Evolutionary conservation across 2,888 invertebrate genomes (phyloP).

Genomic region (Drosophila paracracens): DNA sequence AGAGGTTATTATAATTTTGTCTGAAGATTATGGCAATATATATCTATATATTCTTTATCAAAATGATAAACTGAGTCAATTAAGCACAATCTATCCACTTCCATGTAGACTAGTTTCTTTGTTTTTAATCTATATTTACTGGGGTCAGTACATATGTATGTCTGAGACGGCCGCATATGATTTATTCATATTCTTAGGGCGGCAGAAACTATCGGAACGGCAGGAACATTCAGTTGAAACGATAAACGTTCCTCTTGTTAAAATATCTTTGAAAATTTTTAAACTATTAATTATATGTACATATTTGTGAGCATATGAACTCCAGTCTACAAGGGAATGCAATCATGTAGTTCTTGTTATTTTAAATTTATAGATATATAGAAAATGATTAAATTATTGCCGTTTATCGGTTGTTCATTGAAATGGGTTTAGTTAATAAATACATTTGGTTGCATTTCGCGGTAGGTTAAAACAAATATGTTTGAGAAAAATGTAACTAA

Average conservation of each 20-base stretch:
- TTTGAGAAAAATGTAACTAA: constrained; percentile 84
- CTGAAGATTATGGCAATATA: not conserved
- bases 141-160: constrained; percentile 12
- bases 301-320: not conserved
- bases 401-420: constrained; percentile 15
- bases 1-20: not conserved
- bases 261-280: not conserved
- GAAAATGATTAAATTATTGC: constrained; percentile 28
- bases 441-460: constrained; percentile 37
- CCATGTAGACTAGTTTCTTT: not conserved
- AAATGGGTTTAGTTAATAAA: constrained; percentile 40
- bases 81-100: not conserved
- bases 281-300: not conserved
- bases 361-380: not conserved
- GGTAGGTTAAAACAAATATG: constrained; percentile 64
- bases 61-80: not conserved
- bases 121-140: constrained; percentile 2
- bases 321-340: not conserved
- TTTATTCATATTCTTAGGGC: not conserved
- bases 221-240: not conserved
- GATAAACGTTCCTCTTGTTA: not conserved
- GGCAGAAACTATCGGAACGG: not conserved
- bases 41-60: not conserved
- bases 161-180: not conserved
- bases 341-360: not conserved